Conservation (phyloP, 2,888 invertebrate species). For the Polietes domitor region DNA sequence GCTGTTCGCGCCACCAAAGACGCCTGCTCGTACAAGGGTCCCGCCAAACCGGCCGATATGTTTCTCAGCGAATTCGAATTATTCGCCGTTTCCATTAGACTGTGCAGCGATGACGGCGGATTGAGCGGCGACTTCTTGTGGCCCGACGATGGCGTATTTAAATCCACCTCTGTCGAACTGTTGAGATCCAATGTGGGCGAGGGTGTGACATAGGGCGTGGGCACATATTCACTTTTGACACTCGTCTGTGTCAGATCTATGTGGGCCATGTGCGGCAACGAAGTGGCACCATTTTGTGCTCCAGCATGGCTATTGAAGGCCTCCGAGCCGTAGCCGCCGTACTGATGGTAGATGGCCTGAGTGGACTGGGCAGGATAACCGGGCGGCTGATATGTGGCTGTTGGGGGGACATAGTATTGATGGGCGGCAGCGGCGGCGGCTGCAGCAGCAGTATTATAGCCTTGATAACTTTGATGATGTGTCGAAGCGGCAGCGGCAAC, state of each 20-base stretch:
- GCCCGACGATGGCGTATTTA: conserved; percentile 69
- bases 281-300: conserved; percentile 34
- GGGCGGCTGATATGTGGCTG: conserved; percentile 60
- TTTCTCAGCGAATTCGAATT: conserved; percentile 69
- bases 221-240: conserved; percentile 75
- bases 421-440: conserved; percentile 38
- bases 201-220: conserved; percentile 78
- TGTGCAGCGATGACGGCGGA: conserved; percentile 49
- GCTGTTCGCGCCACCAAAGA: conserved; percentile 41
- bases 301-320: conserved; percentile 39
- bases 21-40: conserved; percentile 53
- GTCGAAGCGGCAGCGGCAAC: conserved; percentile 56
- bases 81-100: conserved; percentile 71
- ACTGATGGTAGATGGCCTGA: conserved; percentile 49
- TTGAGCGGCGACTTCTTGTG: conserved; percentile 56
- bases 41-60: conserved; percentile 66
- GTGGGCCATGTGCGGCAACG: conserved; percentile 34
- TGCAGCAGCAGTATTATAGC: conserved; percentile 54
- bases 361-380: conserved; percentile 54
- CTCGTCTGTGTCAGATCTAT: conserved; percentile 58
- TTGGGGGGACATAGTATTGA: conserved; percentile 57
- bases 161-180: conserved; percentile 78
- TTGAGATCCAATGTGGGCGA: conserved; percentile 79
- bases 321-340: conserved; percentile 52
- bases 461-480: conserved; percentile 65